Conservation (phyloP, 2,888 invertebrate species). For the Tuta absoluta region DNA sequence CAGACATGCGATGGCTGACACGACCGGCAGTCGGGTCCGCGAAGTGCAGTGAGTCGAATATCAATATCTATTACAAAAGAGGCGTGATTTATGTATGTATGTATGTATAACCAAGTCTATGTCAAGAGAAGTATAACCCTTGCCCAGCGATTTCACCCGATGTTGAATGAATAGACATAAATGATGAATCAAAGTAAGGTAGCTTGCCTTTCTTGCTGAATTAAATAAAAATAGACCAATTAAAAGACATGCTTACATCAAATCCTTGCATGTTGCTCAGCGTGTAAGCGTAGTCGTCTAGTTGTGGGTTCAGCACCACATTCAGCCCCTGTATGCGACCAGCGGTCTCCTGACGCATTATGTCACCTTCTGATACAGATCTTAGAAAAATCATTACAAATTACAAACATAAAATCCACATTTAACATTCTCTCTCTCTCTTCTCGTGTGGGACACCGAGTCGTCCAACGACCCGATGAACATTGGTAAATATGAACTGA, state of each 20-base stretch:
- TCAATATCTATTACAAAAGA: conserved; percentile 43
- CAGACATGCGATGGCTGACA: conserved; percentile 51
- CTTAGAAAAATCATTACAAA: neutral
- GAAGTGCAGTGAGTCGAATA: conserved; percentile 60
- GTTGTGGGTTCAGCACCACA: conserved; percentile 77
- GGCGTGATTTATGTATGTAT: too few species aligned
- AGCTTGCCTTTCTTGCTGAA: neutral
- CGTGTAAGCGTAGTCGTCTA: conserved; percentile 81
- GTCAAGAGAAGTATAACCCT: too few species aligned
- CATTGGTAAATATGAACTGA: too few species aligned
- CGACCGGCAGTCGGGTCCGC: conserved; percentile 59
- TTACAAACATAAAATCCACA: too few species aligned
- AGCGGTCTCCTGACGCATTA: conserved; percentile 43
- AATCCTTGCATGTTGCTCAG: conserved; percentile 77
- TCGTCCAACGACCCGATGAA: too few species aligned
- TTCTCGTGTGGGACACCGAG: too few species aligned
- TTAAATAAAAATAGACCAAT: too few species aligned
- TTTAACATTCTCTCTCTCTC: too few species aligned
- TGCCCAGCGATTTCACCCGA: too few species aligned
- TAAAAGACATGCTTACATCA: conserved; percentile 65
- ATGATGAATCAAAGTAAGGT: too few species aligned
- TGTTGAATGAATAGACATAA: too few species aligned
- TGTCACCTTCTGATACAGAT: neutral
- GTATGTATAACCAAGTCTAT: neutral
- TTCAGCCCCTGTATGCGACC: conserved; percentile 74